Percentiles rank a stretch among this genome's conserved stretches.
Conservation (phyloP, 2,113 vertebrate species). For the Tretioscincus oriximinensis region DNA sequence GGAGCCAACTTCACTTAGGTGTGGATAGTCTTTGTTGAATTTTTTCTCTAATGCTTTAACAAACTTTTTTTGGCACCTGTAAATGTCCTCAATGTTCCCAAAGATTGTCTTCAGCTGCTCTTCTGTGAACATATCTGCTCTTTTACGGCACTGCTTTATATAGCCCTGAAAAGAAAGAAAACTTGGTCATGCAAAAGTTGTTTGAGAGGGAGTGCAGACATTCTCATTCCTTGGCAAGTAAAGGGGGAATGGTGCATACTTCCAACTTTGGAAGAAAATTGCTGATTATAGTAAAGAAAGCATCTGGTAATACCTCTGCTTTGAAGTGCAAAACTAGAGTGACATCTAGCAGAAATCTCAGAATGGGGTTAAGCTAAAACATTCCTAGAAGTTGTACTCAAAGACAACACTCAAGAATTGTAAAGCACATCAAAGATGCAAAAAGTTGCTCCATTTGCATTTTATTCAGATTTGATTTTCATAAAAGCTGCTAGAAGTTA, state of each 20-base stretch:
- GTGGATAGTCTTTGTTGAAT: slow-evolving; percentile 89
- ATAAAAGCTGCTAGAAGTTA: neutral
- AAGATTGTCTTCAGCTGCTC: slow-evolving; percentile 93
- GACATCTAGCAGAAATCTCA: neutral
- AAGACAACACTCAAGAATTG: neutral
- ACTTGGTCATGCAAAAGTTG: neutral
- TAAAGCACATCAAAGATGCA: neutral
- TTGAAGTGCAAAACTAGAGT: neutral
- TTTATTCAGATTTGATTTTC: slow-evolving; percentile 5
- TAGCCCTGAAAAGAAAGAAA: slow-evolving; percentile 80
- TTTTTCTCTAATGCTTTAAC: slow-evolving; percentile 89
- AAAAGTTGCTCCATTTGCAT: neutral
- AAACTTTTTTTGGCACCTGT: slow-evolving; percentile 92
- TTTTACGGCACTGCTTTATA: slow-evolving; percentile 91
- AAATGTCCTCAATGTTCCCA: slow-evolving; percentile 93
- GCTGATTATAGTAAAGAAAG: neutral
- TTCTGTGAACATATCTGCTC: slow-evolving; percentile 92
- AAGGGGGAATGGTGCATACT: neutral
- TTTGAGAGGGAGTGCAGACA: neutral
- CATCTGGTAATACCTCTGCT: neutral
- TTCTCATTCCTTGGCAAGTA: neutral
- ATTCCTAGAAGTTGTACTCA: neutral
- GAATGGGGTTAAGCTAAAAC: neutral
- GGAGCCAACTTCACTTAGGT: slow-evolving; percentile 91
- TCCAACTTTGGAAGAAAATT: neutral